Base-by-base conservation (phyloP, 2,888 invertebrate genomes). In the Xestia xanthographa region DNA sequence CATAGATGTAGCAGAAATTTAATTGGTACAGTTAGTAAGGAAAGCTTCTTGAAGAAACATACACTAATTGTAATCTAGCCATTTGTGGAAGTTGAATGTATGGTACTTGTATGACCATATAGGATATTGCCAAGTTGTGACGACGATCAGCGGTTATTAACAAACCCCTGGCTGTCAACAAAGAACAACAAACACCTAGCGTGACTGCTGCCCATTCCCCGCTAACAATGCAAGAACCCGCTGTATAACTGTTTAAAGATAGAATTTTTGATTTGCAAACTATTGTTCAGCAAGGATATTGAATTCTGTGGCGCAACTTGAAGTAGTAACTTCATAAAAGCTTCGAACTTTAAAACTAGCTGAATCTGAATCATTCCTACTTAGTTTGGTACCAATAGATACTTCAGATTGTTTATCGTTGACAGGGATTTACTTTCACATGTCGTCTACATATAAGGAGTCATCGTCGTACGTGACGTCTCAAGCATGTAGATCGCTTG, bases 241-340 rank as follows among this genome's bases (percentile, higher is more conserved):
- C 77, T 80, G 72, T 60, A 72, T 78, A 78, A 70, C 82, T 77
- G 65, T 76, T 79, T 50, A 69, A 80, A 83, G 72, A 86, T 81
- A 41, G 68, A 58, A 75, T 75, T 75, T 82, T 86, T 82, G 77
- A 87, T 84, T 83, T 63, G 77, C 71, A 77, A 87, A 85, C 78
- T 73, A 75, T 72, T 78, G 74, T 81, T 75, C n/a, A 53, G 41
- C 67, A 48, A 79, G 63, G 68, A 78, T 79, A 83, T 83, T 83
- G 72, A 84, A 84, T 76, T 81, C 68, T 76, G 70, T 62, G 29
- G 70, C 29, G 26, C 29, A 80, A 84, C 56, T 73, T 80, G 45
- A 58, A 50, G 45, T 50, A 58, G 56, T 34, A 66, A 14, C 53
- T 56, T 68, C 48, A 58, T 56, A 83, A 50, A 81, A 78, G 53